A percentile compares a stretch with the other conserved stretches of the same genome.
Conservation (phyloP, 64 coral and sea anemone genomes). For the Porites lutea region DNA sequence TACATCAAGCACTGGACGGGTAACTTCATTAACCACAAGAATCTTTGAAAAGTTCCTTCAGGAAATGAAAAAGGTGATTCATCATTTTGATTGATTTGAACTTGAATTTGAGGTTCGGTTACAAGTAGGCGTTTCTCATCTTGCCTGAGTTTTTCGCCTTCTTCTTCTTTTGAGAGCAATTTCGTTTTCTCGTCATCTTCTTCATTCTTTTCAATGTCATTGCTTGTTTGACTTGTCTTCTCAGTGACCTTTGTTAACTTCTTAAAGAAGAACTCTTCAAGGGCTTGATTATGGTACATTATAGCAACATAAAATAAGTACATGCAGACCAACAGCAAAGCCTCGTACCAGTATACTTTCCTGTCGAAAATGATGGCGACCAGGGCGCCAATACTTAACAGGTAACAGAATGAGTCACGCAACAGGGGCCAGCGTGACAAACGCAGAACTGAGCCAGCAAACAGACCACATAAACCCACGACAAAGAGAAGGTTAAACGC, state of each 20-base stretch:
- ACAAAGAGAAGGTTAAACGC: conserved; percentile 98
- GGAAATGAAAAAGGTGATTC: conserved; percentile 73
- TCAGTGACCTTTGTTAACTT: conserved; percentile 7
- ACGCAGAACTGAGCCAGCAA: conserved; percentile 74
- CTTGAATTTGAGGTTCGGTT: neutral
- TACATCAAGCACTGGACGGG: conserved; percentile 65
- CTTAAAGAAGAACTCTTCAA: conserved; percentile 47
- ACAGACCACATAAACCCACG: conserved; percentile 84
- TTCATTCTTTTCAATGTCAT: neutral
- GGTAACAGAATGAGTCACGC: conserved; percentile 82
- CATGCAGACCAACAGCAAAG: conserved; percentile 79
- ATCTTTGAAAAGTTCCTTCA: conserved; percentile 26
- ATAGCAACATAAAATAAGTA: conserved; percentile 82
- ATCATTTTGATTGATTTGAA: conserved; percentile 14
- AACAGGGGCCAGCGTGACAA: conserved; percentile 82
- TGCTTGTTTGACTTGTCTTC: neutral
- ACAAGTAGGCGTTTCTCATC: neutral
- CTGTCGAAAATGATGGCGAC: conserved; percentile 71
- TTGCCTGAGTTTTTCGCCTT: neutral
- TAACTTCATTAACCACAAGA: conserved; percentile 60
- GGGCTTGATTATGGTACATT: conserved; percentile 81
- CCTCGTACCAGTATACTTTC: conserved; percentile 89
- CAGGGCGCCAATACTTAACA: conserved; percentile 76
- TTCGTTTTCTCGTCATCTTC: neutral
- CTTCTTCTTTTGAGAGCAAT: neutral